Evolutionary conservation across 2,113 vertebrate genomes (phyloP).

Genomic region (Erinaceus europaeus): DNA sequence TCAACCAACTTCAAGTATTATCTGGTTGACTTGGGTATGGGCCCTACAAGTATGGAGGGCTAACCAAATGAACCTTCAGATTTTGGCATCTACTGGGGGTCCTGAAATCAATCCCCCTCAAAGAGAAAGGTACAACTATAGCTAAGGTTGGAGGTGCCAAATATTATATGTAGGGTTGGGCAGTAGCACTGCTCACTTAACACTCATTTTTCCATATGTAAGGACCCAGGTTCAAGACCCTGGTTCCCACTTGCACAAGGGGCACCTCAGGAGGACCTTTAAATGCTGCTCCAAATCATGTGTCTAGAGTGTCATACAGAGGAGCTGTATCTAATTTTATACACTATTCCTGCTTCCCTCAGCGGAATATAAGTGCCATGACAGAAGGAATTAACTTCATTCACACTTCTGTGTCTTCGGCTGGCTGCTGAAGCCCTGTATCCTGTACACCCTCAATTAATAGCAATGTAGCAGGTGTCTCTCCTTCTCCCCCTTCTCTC

Average conservation of each 20-base stretch:
- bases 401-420: neutral
- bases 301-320: neutral
- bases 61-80: no score
- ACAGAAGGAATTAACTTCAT: neutral
- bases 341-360: neutral
- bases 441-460: neutral
- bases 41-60: neutral
- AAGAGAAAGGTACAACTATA: neutral
- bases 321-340: accelerated
- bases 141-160: neutral
- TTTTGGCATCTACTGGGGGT: neutral
- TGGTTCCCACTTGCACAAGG: no score
- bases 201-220: no score
- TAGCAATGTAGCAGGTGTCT: no score
- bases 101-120: neutral
- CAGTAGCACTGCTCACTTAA: no score
- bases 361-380: neutral
- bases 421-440: neutral
- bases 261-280: no score
- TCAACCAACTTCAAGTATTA: neutral
- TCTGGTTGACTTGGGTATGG: neutral
- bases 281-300: neutral
- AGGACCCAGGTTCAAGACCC: no score
- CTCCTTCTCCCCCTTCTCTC: no score
- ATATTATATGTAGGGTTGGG: no score